phyloP scores from a whole-genome alignment of 1,140 invertebrate genomes.

The Latrodectus geometricus region DNA sequence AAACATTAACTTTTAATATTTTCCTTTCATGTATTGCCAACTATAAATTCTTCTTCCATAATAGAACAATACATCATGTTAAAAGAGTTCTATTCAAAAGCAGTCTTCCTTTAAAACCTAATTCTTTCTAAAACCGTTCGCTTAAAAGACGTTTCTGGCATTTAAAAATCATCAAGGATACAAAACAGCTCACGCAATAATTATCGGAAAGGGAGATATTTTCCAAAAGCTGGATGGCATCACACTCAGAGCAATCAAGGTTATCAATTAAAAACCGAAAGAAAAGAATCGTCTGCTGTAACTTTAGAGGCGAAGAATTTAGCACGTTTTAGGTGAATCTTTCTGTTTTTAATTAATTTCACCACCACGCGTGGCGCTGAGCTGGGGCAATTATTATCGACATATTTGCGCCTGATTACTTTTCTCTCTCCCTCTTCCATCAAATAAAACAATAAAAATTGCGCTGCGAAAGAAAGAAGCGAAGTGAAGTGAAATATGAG shows the following conservation, averaged over 20 bases:
- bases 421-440: conserved; percentile 46
- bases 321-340: conserved; percentile 47
- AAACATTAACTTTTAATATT: neutral
- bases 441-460: conserved; percentile 48
- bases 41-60: neutral
- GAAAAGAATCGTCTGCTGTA: conserved; percentile 40
- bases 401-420: conserved; percentile 54
- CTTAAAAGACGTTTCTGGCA: conserved; percentile 12
- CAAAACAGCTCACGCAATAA: conserved; percentile 53
- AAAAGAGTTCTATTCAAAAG: neutral
- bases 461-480: neutral
- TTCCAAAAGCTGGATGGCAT: conserved; percentile 47
- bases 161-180: conserved; percentile 37
- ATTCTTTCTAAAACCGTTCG: conserved; percentile 43
- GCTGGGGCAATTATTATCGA: conserved; percentile 56
- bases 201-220: conserved; percentile 59
- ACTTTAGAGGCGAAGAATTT: conserved; percentile 61
- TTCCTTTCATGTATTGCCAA: neutral
- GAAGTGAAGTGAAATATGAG: conserved; percentile 23
- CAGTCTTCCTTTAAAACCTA: neutral
- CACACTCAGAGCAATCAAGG: conserved; percentile 54
- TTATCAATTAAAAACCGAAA: conserved; percentile 59
- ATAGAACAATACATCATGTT: neutral
- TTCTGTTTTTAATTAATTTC: conserved; percentile 56
- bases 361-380: neutral